These are phyloP conservation scores for Microctonus hyperodae DNA, from an alignment of 2,888 invertebrate species.

Conservation along the genomic window DNA sequence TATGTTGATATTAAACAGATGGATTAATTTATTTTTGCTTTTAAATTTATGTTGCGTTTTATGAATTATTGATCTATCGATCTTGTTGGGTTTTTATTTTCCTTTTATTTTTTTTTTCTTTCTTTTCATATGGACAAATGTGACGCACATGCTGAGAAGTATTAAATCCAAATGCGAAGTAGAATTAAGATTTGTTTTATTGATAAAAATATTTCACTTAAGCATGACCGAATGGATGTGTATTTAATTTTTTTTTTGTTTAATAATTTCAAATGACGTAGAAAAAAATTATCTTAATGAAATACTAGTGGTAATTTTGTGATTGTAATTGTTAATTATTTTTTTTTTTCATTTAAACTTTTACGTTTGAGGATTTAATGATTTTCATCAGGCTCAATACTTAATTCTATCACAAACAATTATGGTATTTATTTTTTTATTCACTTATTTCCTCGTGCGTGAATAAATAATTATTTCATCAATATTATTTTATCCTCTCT, in stretches of 20 bases:
- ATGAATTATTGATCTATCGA: constrained; percentile 13
- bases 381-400: not conserved
- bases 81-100: not conserved
- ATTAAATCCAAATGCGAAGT: not conserved
- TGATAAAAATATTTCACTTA: too few relatives aligned
- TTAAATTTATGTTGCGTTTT: too few relatives aligned
- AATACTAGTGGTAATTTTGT: too few relatives aligned
- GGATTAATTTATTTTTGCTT: too few relatives aligned
- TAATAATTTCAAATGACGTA: too few relatives aligned
- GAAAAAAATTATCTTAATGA: too few relatives aligned
- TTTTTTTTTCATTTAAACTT: too few relatives aligned
- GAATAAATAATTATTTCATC: not conserved
- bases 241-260: too few relatives aligned
- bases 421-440: not conserved
- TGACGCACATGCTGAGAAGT: not conserved
- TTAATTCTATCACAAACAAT: not conserved
- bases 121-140: not conserved
- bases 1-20: too few relatives aligned
- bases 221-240: too few relatives aligned
- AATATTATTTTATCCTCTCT: not conserved
- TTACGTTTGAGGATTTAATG: not conserved
- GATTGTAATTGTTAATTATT: too few relatives aligned
- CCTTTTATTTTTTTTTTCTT: not conserved
- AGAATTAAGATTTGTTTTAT: too few relatives aligned
- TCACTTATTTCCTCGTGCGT: not conserved